A percentile compares a stretch with the other conserved stretches of the same genome.
Conservation (phyloP, 2,113 vertebrate species). For the Nanorana parkeri region DNA sequence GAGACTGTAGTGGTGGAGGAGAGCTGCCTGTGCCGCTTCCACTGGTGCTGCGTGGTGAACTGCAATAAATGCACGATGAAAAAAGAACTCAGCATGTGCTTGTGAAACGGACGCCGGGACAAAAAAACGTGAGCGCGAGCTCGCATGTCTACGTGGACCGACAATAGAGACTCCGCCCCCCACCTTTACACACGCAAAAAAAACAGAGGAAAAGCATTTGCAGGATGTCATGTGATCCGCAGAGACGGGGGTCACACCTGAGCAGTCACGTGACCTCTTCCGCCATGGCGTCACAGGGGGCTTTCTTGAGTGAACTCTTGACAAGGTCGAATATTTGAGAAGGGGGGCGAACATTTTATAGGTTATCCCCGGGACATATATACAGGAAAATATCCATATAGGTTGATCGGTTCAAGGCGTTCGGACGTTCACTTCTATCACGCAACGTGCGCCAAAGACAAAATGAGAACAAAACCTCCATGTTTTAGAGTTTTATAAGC, state of each 20-base stretch:
- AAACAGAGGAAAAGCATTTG: background rate
- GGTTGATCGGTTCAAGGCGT: no score
- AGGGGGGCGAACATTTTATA: background rate
- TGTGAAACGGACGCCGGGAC: conserved; percentile 69
- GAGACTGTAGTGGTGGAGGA: conserved; percentile 92
- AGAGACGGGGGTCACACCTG: no score
- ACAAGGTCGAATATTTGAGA: no score
- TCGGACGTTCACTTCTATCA: no score
- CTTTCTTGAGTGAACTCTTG: background rate
- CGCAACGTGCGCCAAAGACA: no score
- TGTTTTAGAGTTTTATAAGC: no score
- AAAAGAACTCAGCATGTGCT: conserved; percentile 92
- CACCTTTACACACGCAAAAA: background rate
- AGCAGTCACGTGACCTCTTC: background rate
- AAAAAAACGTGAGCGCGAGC: background rate
- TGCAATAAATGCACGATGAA: conserved; percentile 92
- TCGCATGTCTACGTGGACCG: background rate
- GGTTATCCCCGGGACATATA: conserved; percentile 14
- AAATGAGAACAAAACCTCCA: no score
- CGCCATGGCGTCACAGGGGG: no score
- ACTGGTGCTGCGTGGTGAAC: conserved; percentile 97
- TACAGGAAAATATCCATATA: conserved; percentile 5
- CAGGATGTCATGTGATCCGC: background rate
- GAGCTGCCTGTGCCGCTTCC: conserved; percentile 96
- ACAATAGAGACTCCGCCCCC: background rate